phyloP scores from a whole-genome alignment of 2,888 invertebrate genomes.

The Stegana nigrithorax region DNA sequence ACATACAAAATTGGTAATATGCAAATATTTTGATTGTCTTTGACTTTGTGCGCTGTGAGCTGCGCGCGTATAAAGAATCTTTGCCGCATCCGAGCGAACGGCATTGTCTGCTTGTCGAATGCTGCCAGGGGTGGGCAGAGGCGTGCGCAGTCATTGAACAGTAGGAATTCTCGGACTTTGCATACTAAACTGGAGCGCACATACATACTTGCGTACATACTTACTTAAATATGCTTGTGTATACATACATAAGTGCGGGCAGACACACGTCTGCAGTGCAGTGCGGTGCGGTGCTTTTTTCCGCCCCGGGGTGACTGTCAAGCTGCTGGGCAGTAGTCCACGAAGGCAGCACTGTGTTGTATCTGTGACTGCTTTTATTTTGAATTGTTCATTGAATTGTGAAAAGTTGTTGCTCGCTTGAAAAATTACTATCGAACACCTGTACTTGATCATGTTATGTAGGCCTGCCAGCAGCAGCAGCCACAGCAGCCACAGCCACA shows the following conservation, averaged over 20 bases:
- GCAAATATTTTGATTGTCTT: conserved; percentile 68
- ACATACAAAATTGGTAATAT: conserved; percentile 66
- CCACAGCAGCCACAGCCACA: neutral
- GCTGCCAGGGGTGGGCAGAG: conserved; percentile 28
- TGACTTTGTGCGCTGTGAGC: conserved; percentile 53
- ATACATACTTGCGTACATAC: neutral
- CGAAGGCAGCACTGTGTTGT: too few relatives aligned
- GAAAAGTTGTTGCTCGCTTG: conserved; percentile 46
- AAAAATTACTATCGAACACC: conserved; percentile 57
- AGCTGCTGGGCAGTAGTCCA: conserved; percentile 28
- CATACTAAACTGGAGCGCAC: conserved; percentile 47
- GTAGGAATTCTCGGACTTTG: conserved; percentile 52
- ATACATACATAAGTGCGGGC: too few relatives aligned
- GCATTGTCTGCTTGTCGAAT: neutral
- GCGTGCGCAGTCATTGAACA: conserved; percentile 49
- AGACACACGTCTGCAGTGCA: too few relatives aligned
- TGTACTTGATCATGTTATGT: conserved; percentile 40
- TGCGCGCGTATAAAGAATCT: too few relatives aligned
- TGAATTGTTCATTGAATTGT: conserved; percentile 29
- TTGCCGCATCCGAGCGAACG: neutral
- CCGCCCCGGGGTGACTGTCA: neutral
- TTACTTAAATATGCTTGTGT: too few relatives aligned
- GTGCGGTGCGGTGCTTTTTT: too few relatives aligned
- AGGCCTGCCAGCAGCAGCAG: too few relatives aligned
- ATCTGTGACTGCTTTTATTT: neutral